These are phyloP conservation scores for Leptocoma aspasia DNA, from an alignment of 2,113 vertebrate species.

Conservation along the genomic window DNA sequence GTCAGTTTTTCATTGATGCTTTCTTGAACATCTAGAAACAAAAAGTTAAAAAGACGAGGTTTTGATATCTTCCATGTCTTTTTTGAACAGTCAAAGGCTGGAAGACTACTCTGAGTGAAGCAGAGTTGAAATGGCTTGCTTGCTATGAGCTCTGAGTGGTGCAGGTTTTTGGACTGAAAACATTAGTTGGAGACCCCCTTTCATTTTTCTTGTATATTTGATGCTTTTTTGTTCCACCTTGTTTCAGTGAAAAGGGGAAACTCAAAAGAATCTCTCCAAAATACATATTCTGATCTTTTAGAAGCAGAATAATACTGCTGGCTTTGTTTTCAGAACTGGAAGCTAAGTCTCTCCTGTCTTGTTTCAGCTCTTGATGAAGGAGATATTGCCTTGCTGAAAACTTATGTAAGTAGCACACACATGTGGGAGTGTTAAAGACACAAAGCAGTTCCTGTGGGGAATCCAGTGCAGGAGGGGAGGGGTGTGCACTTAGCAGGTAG, in stretches of 20 bases:
- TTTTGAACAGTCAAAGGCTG: background rate
- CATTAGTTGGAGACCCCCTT: background rate
- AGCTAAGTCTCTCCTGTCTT: conserved; percentile 22
- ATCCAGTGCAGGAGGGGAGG: background rate
- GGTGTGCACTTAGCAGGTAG: background rate
- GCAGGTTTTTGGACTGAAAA: background rate
- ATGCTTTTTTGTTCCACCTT: background rate
- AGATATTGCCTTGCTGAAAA: conserved; percentile 96
- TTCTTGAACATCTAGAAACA: background rate
- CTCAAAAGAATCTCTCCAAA: background rate
- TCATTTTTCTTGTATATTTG: background rate
- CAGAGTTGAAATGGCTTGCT: background rate
- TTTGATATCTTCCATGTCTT: background rate
- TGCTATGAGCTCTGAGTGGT: background rate
- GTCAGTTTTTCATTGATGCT: background rate
- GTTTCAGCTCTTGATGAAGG: conserved; percentile 94
- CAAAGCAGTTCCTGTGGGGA: background rate
- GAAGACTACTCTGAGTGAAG: background rate
- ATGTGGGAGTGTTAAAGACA: background rate
- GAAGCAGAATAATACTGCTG: background rate
- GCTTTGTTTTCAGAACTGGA: background rate
- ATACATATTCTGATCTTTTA: background rate
- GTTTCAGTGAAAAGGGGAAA: background rate
- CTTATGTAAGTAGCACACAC: conserved; percentile 85
- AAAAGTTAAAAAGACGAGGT: background rate